Base-by-base conservation (phyloP, 2,113 vertebrate species). In the Ptychochromis oligacanthus region DNA sequence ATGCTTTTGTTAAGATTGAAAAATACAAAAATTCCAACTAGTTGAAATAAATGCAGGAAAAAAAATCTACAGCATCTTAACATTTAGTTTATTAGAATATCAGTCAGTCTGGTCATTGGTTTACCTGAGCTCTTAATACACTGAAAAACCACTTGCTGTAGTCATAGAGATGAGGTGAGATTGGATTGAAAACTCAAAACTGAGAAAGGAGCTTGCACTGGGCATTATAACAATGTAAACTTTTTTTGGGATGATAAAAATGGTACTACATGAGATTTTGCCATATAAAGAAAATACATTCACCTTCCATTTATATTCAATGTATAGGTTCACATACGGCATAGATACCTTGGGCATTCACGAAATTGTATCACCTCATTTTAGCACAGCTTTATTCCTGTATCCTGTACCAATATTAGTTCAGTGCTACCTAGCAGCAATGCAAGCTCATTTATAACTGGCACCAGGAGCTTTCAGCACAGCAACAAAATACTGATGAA, bases 401-500 rank as follows among this genome's bases (percentile, higher is more conserved):
- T 3, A 0, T 46, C 40, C 38, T 0, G 70, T 3, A 80, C 56
- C 80, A 15, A 15, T 49, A 59, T 13, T 64, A 64, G 80, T 46
- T 5, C 6, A 26, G 54, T 18, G 38, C 38, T 26, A 4, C 67
- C 61, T 3, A 20, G 26, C 10, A 22, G 58, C 10, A 31, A 1
- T 17, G 22, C 22, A 17, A 15, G 56, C 77, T 60, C 34, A 17
- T 85, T 74, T 49, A 55, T 4, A 52, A 5, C 17, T 5, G 49
- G 67, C 77, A 43, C 62, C 0, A 6, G 49, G 0, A 52, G 72
- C 81, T 77, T 13, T 57, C 40, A 75, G 72, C 24, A 0, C 6
- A 36, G 52, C n/a, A 2, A 1, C 81, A 81, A 79, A 84, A 91
- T 78, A 26, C 2, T 36, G 81, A 34, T n/a, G 4, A 9, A 64